These are phyloP conservation scores for Anhinga anhinga DNA, from an alignment of 2,113 vertebrate genomes.

Conservation along the genomic window DNA sequence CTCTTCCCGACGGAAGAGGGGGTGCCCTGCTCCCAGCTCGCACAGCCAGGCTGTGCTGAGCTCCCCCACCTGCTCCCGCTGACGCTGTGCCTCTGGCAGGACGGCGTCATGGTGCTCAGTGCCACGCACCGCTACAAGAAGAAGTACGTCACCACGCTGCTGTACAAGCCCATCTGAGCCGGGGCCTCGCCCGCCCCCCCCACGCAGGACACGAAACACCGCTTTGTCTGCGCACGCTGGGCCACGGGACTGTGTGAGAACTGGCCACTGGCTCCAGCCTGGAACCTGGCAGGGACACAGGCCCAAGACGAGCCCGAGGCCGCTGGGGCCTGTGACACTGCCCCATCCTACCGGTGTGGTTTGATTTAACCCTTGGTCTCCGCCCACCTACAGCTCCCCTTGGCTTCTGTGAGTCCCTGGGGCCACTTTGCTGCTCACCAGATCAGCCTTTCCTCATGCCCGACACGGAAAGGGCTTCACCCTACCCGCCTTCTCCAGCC, in stretches of 20 bases:
- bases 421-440: conserved; percentile 20
- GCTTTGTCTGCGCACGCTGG: conserved; percentile 54
- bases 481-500: not conserved
- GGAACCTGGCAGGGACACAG: not conserved
- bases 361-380: conserved; percentile 58
- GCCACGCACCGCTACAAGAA: conserved; percentile 98
- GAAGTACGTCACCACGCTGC: conserved; percentile 95
- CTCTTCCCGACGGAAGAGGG: not conserved
- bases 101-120: conserved; percentile 96
- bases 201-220: conserved; percentile 7
- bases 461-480: not conserved
- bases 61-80: not conserved
- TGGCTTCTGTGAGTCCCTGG: conserved; percentile 36
- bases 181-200: not conserved
- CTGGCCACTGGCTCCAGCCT: conserved; percentile 41
- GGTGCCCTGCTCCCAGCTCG: not conserved
- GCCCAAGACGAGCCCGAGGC: not conserved
- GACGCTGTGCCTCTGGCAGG: conserved; percentile 65
- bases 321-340: conserved; percentile 38
- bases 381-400: not conserved
- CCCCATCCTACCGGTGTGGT: conserved; percentile 57
- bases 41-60: rapidly evolving
- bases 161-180: conserved; percentile 75
- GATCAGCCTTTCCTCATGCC: not conserved
- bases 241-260: conserved; percentile 27